Conservation (phyloP, 2,113 vertebrate genomes). For the Bettongia penicillata region DNA sequence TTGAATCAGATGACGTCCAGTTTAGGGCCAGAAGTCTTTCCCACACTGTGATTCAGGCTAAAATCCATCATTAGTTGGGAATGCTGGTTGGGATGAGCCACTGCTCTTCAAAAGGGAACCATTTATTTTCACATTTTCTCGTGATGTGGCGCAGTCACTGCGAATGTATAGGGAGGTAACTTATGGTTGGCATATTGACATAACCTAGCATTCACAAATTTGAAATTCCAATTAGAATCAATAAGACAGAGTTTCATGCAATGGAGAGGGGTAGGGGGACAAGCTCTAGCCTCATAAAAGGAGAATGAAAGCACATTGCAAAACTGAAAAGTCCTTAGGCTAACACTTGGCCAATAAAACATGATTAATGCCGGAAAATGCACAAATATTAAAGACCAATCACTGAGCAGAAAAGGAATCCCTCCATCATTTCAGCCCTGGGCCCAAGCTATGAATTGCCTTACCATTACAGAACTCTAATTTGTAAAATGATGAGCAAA, state of each 20-base stretch:
- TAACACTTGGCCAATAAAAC: conserved; percentile 77
- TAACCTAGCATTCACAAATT: conserved; percentile 76
- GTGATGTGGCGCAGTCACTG: not conserved
- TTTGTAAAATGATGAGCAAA: conserved; percentile 80
- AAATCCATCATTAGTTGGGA: not conserved
- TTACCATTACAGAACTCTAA: conserved; percentile 73
- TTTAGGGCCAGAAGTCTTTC: conserved; percentile 17
- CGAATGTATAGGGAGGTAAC: conserved; percentile 2
- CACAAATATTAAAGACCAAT: conserved; percentile 79
- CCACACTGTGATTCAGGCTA: not conserved
- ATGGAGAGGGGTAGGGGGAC: conserved; percentile 27
- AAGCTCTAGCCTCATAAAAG: conserved; percentile 67
- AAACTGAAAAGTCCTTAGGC: conserved; percentile 74
- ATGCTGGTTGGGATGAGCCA: not conserved
- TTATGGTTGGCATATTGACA: conserved; percentile 60
- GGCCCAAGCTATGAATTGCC: conserved; percentile 72
- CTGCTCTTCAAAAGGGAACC: not conserved
- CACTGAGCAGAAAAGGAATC: conserved; percentile 75
- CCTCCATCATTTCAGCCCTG: conserved; percentile 74
- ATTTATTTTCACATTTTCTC: conserved; percentile 23
- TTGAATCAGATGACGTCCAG: conserved; percentile 24
- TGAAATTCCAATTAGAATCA: conserved; percentile 77
- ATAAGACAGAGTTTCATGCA: conserved; percentile 65
- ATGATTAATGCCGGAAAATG: conserved; percentile 78
- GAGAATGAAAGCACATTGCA: conserved; percentile 71